These are phyloP conservation scores for Apodemia duryi DNA, from an alignment of 2,888 invertebrate genomes.

Conservation along the genomic window DNA sequence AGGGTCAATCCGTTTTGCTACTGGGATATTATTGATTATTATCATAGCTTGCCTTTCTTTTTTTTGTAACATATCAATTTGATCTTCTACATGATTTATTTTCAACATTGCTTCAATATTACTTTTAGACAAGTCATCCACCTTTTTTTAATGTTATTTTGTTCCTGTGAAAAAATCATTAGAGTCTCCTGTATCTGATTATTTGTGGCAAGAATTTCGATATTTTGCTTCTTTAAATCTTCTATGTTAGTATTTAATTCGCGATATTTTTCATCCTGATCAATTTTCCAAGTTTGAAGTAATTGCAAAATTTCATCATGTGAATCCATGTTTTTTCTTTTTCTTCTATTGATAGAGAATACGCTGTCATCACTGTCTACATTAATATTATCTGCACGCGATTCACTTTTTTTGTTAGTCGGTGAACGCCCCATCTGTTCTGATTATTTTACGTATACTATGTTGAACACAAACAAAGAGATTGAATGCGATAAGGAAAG, in stretches of 20 bases:
- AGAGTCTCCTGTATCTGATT: background rate
- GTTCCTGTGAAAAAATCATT: background rate
- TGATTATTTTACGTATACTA: background rate
- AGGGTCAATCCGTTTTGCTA: background rate
- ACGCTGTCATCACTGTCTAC: background rate
- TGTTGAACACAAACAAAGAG: background rate
- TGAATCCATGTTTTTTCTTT: background rate
- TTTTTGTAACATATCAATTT: background rate
- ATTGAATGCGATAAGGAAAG: conserved; percentile 2
- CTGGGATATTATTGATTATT: background rate
- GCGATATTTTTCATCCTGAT: background rate
- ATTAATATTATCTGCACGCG: background rate
- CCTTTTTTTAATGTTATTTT: background rate
- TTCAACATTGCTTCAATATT: background rate
- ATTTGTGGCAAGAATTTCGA: background rate
- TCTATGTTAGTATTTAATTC: background rate
- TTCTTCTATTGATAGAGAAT: background rate
- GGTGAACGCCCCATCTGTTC: background rate
- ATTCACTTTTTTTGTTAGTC: background rate
- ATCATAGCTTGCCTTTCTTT: background rate
- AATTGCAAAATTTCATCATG: background rate
- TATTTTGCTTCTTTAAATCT: background rate
- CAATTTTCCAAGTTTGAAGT: background rate
- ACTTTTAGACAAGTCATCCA: background rate
- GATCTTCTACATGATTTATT: background rate